A percentile compares a stretch with the other conserved stretches of the same genome.
These are phyloP conservation scores for Cassiopea andromeda DNA, from an alignment of 30 jellyfish, hydroid and myxozoan genomes.

Conservation along the genomic window DNA sequence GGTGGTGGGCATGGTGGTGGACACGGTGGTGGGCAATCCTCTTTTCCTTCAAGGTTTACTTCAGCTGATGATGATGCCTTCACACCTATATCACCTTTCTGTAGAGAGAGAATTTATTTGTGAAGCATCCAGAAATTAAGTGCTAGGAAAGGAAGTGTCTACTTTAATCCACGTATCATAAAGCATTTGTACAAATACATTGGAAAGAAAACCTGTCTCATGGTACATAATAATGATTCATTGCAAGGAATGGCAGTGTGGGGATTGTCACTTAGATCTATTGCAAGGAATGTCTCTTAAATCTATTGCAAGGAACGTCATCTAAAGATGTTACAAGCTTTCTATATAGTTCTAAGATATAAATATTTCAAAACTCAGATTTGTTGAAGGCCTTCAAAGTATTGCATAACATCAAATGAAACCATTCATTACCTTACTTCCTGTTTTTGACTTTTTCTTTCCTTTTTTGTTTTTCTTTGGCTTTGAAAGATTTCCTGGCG, in stretches of 20 bases:
- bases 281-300: too few species aligned
- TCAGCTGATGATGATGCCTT: constrained; percentile 72
- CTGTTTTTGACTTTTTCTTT: constrained; percentile 45
- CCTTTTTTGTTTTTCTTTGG: constrained; percentile 33
- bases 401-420: too few species aligned
- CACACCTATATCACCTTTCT: constrained; percentile 76
- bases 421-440: constrained; percentile 45
- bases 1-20: constrained; percentile 76
- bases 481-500: constrained; percentile 51
- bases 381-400: too few species aligned
- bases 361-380: too few species aligned
- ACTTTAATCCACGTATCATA: neutral
- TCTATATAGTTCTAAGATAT: too few species aligned
- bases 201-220: too few species aligned
- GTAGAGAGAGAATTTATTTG: neutral
- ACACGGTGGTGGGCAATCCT: constrained; percentile 71
- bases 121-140: neutral
- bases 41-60: constrained; percentile 72
- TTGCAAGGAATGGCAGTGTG: too few species aligned
- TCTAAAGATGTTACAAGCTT: too few species aligned
- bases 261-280: too few species aligned
- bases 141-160: neutral
- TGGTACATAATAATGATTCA: too few species aligned
- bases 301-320: too few species aligned
- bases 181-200: too few species aligned